Evolutionary conservation across 2,113 vertebrate genomes (phyloP).

Genomic region (Eulemur macaco): DNA sequence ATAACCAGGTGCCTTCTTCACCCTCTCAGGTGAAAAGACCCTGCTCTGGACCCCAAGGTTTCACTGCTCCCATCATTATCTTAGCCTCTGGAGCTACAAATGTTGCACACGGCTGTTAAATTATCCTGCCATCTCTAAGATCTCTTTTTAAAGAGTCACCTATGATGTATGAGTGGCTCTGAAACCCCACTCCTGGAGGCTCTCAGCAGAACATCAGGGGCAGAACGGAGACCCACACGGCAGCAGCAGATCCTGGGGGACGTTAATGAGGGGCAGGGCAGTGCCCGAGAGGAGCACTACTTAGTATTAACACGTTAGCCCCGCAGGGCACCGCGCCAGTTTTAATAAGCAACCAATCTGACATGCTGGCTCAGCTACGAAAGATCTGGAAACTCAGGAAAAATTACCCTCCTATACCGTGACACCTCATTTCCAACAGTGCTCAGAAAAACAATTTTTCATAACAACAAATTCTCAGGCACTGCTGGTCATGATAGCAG

Average conservation of each 20-base stretch:
- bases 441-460: neutral
- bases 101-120: constrained; percentile 79
- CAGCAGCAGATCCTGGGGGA: constrained; percentile 76
- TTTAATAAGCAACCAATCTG: constrained; percentile 82
- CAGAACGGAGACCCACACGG: constrained; percentile 76
- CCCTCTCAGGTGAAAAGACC: constrained; percentile 76
- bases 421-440: neutral
- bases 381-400: constrained; percentile 49
- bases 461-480: constrained; percentile 18
- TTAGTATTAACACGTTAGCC: constrained; percentile 84
- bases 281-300: constrained; percentile 77
- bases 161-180: constrained; percentile 80
- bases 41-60: constrained; percentile 77
- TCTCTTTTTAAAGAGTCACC: constrained; percentile 85
- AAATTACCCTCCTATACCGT: neutral
- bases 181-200: constrained; percentile 78
- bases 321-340: constrained; percentile 81
- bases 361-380: constrained; percentile 69
- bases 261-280: constrained; percentile 81
- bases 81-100: constrained; percentile 82
- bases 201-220: constrained; percentile 65
- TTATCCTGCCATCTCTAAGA: constrained; percentile 81
- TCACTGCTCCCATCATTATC: constrained; percentile 81
- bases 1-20: constrained; percentile 71
- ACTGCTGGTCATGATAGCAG: neutral